Conservation (phyloP, 2,888 invertebrate genomes). For the Polydesmus complanatus region DNA sequence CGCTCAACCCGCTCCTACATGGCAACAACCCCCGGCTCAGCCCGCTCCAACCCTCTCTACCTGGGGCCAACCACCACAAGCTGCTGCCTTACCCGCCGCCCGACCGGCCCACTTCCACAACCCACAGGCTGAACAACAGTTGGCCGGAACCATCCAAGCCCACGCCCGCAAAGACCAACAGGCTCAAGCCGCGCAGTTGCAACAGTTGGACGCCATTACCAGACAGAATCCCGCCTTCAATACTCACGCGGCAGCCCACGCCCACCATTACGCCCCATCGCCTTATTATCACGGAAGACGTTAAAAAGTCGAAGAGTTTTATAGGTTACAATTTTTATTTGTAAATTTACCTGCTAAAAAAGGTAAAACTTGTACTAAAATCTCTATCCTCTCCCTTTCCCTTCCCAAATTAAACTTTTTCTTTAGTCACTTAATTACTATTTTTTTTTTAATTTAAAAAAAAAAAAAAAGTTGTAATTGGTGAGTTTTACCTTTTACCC, state of each 20-base stretch:
- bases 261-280: background rate
- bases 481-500: too few relatives aligned
- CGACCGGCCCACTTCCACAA: background rate
- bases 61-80: background rate
- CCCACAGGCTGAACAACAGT: background rate
- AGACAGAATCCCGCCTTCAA: background rate
- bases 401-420: too few relatives aligned
- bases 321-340: too few relatives aligned
- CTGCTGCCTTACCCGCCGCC: slow-evolving; percentile 2
- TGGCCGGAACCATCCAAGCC: background rate
- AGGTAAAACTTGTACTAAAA: too few relatives aligned
- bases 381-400: too few relatives aligned
- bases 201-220: background rate
- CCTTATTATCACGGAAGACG: too few relatives aligned
- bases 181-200: background rate
- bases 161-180: background rate
- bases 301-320: too few relatives aligned
- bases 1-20: background rate
- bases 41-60: background rate
- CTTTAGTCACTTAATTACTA: too few relatives aligned
- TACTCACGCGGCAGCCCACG: background rate
- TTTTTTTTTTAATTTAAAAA: too few relatives aligned
- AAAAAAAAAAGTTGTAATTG: too few relatives aligned
- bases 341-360: too few relatives aligned
- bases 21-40: background rate